Evolutionary conservation across 92 coral and sea anemone genomes (phyloP).

Genomic region (Desmophyllum pertusum): DNA sequence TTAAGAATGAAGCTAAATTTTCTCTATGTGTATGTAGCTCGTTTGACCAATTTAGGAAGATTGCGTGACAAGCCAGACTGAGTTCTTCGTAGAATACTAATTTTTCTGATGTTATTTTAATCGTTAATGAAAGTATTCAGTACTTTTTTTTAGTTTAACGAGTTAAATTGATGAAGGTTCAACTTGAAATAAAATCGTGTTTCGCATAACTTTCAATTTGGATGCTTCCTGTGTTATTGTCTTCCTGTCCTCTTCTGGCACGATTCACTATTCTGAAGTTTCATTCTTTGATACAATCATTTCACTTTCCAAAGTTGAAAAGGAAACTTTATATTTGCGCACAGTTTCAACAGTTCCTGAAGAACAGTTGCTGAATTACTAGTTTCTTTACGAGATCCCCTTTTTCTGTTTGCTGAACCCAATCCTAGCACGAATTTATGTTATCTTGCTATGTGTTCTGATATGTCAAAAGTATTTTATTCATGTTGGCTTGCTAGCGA

Average conservation of each 20-base stretch:
- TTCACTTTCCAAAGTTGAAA: background rate
- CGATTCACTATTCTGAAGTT: background rate
- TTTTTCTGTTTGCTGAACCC: background rate
- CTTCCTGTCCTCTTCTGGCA: background rate
- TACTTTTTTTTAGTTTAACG: constrained; percentile 10
- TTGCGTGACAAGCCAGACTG: background rate
- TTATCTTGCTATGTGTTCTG: background rate
- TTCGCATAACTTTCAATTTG: background rate
- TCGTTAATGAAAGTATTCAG: background rate
- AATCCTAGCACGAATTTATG: background rate
- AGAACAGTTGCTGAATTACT: background rate
- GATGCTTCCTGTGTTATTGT: background rate
- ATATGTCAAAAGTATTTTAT: background rate
- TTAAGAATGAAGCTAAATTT: too few relatives aligned
- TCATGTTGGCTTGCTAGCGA: too few relatives aligned
- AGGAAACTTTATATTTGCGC: background rate
- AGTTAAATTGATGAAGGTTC: background rate
- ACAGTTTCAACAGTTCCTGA: background rate
- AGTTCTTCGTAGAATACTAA: background rate
- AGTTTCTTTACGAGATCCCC: too few relatives aligned
- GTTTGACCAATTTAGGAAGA: too few relatives aligned
- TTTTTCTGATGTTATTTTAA: background rate
- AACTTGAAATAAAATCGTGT: constrained; percentile 16
- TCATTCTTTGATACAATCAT: background rate
- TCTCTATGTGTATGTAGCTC: too few relatives aligned